Base-by-base conservation (phyloP, 1,140 invertebrate species). In the Drosophila ananassae region DNA sequence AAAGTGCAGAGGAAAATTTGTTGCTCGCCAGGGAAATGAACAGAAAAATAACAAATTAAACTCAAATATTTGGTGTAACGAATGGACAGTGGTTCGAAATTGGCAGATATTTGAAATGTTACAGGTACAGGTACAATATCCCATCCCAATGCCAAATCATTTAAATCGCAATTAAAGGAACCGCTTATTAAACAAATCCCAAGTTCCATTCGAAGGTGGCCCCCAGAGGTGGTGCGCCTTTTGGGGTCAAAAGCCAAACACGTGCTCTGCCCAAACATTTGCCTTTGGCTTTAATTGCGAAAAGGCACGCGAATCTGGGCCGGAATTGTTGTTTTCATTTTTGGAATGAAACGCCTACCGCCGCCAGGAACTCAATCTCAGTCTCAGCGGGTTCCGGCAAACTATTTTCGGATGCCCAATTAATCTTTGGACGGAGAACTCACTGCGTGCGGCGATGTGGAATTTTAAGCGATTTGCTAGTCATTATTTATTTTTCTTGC, bases 391-490 rank as follows among this genome's bases (percentile, higher is more conserved):
- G 63, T 52, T 74, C 51, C 47, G 47, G 60, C 48, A 52, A 75
- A 44, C 50, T 85, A 87, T 85, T 77, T 85, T 81, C 73, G 73
- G 74, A 51, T 57, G 44, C 13, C 30, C 74, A 82, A 82, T 87
- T 87, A 87, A 87, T 87, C 81, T 73, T 50, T 39, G 48, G 25
- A 34, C 30, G 46, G 37, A 25, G 55, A 34, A 53, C 37, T 53
- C 39, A 37, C 50, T 54, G 61, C 55, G 52, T 62, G 62, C 47
- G 47, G 52, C 25, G 48, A 73, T 71, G 51, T 78, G 82, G 83
- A 82, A 87, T 87, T 89, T 87, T 87, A 87, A 89, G 82, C 77
- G 83, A 87, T 87, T 87, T 79, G 82, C 78, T 67, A 69, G 61
- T 60, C 82, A 85, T 87, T 78, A 87, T 87, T 79, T 85, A 85